These are phyloP conservation scores for Ornithoptera alexandrae DNA, from an alignment of 2,888 invertebrate species.

Conservation along the genomic window DNA sequence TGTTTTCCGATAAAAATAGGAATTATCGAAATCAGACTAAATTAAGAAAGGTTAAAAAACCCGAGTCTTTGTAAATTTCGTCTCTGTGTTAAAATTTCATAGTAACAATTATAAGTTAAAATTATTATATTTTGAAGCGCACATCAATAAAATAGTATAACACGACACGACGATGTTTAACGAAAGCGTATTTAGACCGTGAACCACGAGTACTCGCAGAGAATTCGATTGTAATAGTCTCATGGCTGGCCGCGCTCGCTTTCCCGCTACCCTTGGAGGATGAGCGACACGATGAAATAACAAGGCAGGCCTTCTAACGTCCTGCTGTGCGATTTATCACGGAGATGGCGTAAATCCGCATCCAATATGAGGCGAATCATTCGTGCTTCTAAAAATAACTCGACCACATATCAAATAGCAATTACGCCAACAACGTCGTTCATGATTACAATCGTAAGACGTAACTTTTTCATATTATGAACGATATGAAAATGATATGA, in stretches of 20 bases:
- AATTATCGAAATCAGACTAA: too few relatives aligned
- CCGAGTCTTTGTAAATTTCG: too few relatives aligned
- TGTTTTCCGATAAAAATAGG: too few relatives aligned
- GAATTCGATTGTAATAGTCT: conserved; percentile 64
- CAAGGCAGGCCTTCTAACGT: conserved; percentile 43
- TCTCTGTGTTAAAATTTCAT: neutral
- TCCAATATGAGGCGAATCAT: neutral
- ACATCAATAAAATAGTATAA: neutral
- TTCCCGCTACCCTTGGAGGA: conserved; percentile 49
- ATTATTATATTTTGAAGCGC: neutral
- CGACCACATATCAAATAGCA: neutral
- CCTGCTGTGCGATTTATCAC: conserved; percentile 46
- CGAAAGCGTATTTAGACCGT: conserved; percentile 55
- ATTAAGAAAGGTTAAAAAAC: too few relatives aligned
- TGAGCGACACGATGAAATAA: conserved; percentile 60
- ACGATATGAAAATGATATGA: too few relatives aligned
- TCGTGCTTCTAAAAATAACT: neutral
- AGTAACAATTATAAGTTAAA: neutral
- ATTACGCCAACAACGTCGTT: too few relatives aligned
- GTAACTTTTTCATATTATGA: too few relatives aligned
- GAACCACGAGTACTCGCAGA: conserved; percentile 68
- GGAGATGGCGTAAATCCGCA: conserved; percentile 38
- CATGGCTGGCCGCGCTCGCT: conserved; percentile 57
- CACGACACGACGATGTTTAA: neutral
- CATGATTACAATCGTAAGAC: too few relatives aligned